Conservation (phyloP, 2,797 vertebrate species). For the Ataeniobius toweri region DNA sequence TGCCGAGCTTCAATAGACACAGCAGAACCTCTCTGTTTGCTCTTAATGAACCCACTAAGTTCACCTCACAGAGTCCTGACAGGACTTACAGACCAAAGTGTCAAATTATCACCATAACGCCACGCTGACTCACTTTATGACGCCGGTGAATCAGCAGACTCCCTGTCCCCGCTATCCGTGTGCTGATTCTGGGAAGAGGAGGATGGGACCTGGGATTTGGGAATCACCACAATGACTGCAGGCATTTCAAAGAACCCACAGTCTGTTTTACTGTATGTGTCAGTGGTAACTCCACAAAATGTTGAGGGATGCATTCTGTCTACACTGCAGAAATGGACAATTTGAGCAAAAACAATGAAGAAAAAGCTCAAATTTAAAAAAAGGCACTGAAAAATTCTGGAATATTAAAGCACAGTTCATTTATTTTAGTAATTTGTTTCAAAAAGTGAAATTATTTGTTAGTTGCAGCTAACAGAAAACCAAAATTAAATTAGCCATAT, state of each 20-base stretch:
- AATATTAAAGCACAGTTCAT: background rate
- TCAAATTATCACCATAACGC: conserved; percentile 50
- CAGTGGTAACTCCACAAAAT: conserved; percentile 22
- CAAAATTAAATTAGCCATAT: background rate
- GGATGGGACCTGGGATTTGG: conserved; percentile 53
- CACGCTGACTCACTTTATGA: conserved; percentile 57
- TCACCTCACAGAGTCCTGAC: conserved; percentile 42
- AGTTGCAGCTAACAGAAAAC: too few species aligned
- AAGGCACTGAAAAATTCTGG: background rate
- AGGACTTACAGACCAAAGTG: conserved; percentile 45
- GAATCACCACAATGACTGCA: conserved; percentile 73
- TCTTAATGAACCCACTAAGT: conserved; percentile 5
- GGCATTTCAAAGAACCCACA: conserved; percentile 71
- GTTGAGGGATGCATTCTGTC: conserved; percentile 35
- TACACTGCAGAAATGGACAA: conserved; percentile 22
- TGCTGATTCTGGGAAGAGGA: conserved; percentile 62
- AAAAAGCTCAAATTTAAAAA: background rate
- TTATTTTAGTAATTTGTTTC: background rate
- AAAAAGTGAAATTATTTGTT: background rate
- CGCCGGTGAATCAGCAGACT: conserved; percentile 54
- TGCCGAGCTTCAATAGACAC: background rate
- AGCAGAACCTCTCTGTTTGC: background rate
- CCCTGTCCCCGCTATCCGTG: conserved; percentile 40
- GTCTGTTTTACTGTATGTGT: conserved; percentile 41
- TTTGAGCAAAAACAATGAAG: conserved; percentile 2